Percentiles rank a stretch among this genome's conserved stretches.
Conservation (phyloP, 2,797 vertebrate species). For the Menidia menidia region DNA sequence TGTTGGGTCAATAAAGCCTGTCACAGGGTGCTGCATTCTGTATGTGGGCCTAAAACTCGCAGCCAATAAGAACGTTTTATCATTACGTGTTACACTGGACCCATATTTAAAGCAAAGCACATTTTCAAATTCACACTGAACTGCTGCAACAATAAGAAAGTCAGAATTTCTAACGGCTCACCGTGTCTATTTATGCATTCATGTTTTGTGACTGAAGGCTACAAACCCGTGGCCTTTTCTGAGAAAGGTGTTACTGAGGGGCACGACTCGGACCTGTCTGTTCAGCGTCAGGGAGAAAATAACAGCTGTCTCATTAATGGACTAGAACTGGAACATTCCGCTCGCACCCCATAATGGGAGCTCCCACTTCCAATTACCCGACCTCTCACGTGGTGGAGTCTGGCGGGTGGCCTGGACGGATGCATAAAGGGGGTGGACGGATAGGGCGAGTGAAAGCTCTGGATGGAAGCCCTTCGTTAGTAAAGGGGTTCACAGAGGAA, state of each 20-base stretch:
- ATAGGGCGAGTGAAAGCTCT: slow-evolving; percentile 42
- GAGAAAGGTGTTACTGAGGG: slow-evolving; percentile 40
- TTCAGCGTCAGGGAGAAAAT: slow-evolving; percentile 56
- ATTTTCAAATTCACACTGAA: slow-evolving; percentile 17
- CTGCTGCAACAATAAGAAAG: slow-evolving; percentile 27
- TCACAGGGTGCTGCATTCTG: slow-evolving; percentile 45
- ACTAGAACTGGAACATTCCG: slow-evolving; percentile 69
- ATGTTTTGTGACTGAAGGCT: slow-evolving; percentile 37
- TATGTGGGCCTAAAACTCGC: slow-evolving; percentile 43
- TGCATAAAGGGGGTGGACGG: slow-evolving; percentile 55
- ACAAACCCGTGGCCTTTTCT: slow-evolving; percentile 29
- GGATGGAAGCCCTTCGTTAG: slow-evolving; percentile 61
- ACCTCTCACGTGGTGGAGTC: slow-evolving; percentile 52
- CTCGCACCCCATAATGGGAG: slow-evolving; percentile 73
- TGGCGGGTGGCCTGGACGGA: slow-evolving; percentile 64
- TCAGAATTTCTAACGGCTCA: slow-evolving; percentile 24
- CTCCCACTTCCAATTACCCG: slow-evolving; percentile 72
- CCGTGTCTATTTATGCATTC: slow-evolving; percentile 12
- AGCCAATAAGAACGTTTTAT: slow-evolving; percentile 54
- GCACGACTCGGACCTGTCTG: slow-evolving; percentile 44
- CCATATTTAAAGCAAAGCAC: slow-evolving; percentile 9
- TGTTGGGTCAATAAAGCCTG: slow-evolving; percentile 56
- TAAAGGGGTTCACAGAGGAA: slow-evolving; percentile 33
- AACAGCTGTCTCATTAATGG: slow-evolving; percentile 63
- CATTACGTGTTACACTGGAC: slow-evolving; percentile 31